These are phyloP conservation scores for Pocota personata DNA, from an alignment of 2,888 invertebrate species.

Conservation along the genomic window DNA sequence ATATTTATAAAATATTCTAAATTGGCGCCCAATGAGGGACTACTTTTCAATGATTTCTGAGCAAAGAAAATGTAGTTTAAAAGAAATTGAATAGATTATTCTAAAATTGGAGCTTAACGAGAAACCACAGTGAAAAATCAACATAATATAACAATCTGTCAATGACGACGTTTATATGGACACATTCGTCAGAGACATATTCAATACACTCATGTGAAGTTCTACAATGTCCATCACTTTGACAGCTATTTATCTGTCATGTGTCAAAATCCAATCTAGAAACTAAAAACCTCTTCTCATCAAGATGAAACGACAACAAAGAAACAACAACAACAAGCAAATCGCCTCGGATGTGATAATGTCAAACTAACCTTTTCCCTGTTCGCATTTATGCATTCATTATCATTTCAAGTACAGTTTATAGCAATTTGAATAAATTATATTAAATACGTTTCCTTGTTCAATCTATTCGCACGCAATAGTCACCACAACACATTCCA, in stretches of 20 bases:
- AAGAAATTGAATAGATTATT: too few relatives aligned
- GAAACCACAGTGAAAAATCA: too few relatives aligned
- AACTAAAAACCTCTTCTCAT: not conserved
- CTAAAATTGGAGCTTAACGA: too few relatives aligned
- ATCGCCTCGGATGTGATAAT: slow-evolving; percentile 47
- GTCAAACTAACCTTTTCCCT: slow-evolving; percentile 57
- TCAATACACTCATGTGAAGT: too few relatives aligned
- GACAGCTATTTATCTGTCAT: not conserved
- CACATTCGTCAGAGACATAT: too few relatives aligned
- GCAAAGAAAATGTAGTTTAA: too few relatives aligned
- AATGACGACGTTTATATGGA: too few relatives aligned
- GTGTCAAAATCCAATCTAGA: not conserved
- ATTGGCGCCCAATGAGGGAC: too few relatives aligned
- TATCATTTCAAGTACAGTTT: slow-evolving; percentile 69
- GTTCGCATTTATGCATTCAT: slow-evolving; percentile 62
- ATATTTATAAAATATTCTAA: too few relatives aligned
- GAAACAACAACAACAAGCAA: not conserved
- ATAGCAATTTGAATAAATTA: slow-evolving; percentile 69
- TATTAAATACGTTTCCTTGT: slow-evolving; percentile 59
- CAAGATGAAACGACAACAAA: not conserved
- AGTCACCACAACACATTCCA: not conserved
- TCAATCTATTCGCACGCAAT: slow-evolving; percentile 31
- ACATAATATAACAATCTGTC: too few relatives aligned
- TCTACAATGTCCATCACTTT: not conserved
- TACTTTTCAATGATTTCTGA: too few relatives aligned